Evolutionary conservation across 2,888 invertebrate genomes (phyloP), one percentile per base, ranked within the genome.

Genomic region (Spilarctia lutea): DNA sequence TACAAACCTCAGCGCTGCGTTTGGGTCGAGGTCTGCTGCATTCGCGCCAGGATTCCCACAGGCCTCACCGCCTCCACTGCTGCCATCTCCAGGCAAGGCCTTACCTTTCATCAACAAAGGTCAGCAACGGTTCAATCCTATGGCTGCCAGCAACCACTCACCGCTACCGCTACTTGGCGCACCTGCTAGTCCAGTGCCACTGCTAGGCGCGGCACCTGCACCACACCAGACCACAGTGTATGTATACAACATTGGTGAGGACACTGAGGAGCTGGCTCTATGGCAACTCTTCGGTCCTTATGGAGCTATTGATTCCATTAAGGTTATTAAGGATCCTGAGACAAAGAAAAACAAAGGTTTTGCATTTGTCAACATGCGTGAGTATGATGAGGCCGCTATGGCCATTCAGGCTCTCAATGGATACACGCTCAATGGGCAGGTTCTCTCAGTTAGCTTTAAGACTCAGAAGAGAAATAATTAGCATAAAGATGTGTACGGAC

Each of bases 361-460:
- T 85, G 96, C 96, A 73, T 96, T 96, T 86, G 96, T 96, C 71
- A 96, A 96, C 89, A 96, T 96, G 96, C 91, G 96, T 85, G 96
- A 96, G 90, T 96, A 96, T 81, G 96, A 96, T 81, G 96, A 96
- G 92, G 96, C 96, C 33, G 94, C 96, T 45, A 93, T 96, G 94
- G 96, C 96, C 84, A 96, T 96, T 83, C 96, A 96, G 90, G 94
- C 95, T 73, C 94, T 96, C 88, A 96, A 96, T 81, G 96, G 96
- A 81, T 96, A 95, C 89, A 94, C 96, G 92, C 96, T 96, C 92
- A 96, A 96, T 85, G 96, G 96, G 85, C 96, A 96, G 93, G 96
- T 96, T 91, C 92, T 96, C 89, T 96, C 96, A 72, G 96, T 96
- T 94, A 96, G 95, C 93, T 96, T 96, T 95, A 96, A 96, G 93